Conservation (phyloP, 2,797 vertebrate genomes). For the Bryconaethiops microstoma region DNA sequence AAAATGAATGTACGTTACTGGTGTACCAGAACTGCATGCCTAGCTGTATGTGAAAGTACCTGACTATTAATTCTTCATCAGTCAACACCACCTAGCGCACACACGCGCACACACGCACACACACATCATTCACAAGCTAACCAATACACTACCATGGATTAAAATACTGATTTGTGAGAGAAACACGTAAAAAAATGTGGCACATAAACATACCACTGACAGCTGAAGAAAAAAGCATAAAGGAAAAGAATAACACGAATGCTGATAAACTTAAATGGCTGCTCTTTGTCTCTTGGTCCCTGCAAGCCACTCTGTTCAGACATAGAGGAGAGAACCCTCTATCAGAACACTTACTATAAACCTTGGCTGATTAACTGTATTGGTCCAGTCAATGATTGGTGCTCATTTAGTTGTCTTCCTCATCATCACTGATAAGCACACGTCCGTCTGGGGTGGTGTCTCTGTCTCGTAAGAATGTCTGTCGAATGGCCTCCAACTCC, state of each 20-base stretch:
- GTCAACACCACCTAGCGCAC: not conserved
- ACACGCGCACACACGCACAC: too few relatives aligned
- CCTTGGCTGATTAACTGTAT: not conserved
- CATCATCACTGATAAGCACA: slow-evolving; percentile 92
- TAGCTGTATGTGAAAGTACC: not conserved
- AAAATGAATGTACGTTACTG: not conserved
- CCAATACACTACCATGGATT: not conserved
- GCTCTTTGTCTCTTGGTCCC: slow-evolving; percentile 46
- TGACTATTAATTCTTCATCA: not conserved
- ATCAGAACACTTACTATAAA: not conserved
- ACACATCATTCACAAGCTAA: not conserved
- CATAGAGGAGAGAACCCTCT: not conserved
- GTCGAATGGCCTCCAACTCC: slow-evolving; percentile 93
- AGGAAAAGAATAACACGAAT: slow-evolving; percentile 12
- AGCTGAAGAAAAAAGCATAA: not conserved
- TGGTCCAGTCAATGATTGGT: not conserved
- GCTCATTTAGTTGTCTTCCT: slow-evolving; percentile 85
- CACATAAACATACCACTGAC: not conserved
- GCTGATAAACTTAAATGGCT: not conserved
- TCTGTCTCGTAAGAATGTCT: slow-evolving; percentile 92
- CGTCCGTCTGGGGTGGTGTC: slow-evolving; percentile 85
- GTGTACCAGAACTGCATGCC: not conserved
- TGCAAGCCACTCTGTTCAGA: slow-evolving; percentile 22
- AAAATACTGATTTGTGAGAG: slow-evolving; percentile 61
- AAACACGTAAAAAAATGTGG: not conserved